Percentiles rank a stretch among this genome's conserved stretches.
Conservation (phyloP, 2,888 invertebrate species). For the Maniola hyperantus region DNA sequence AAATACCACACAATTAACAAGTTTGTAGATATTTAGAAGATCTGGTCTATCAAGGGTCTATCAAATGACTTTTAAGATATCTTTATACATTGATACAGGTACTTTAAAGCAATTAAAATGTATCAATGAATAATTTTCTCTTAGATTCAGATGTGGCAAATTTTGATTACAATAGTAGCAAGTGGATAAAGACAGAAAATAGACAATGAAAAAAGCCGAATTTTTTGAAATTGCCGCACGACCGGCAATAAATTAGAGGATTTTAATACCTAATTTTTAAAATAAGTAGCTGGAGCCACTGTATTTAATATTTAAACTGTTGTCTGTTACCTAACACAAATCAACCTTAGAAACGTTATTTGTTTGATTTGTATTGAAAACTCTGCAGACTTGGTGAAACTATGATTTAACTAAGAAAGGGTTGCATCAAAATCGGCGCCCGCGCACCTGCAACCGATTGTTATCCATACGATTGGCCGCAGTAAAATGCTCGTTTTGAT, state of each 20-base stretch:
- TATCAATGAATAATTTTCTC: slow-evolving; percentile 4
- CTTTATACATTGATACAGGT: slow-evolving; percentile 14
- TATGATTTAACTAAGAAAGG: slow-evolving; percentile 40
- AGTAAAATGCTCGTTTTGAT: slow-evolving; percentile 54
- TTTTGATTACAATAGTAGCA: not conserved
- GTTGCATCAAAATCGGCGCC: slow-evolving; percentile 44
- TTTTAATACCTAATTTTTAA: no score
- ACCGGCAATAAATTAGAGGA: no score
- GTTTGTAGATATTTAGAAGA: slow-evolving; percentile 55
- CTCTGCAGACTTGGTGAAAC: slow-evolving; percentile 24
- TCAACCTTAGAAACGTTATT: not conserved
- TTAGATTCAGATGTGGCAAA: not conserved
- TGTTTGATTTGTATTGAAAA: slow-evolving; percentile 8
- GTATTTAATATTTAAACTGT: not conserved
- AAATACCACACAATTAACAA: slow-evolving; percentile 63
- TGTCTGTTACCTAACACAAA: not conserved
- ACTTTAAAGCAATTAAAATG: slow-evolving; percentile 32
- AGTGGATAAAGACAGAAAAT: no score
- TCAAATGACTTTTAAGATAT: slow-evolving; percentile 44
- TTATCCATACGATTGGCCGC: slow-evolving; percentile 49
- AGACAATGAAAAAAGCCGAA: no score
- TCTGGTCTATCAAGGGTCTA: slow-evolving; percentile 37
- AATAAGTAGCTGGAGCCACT: no score
- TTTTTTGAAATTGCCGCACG: no score
- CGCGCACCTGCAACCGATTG: slow-evolving; percentile 55